phyloP scores from a whole-genome alignment of 1,140 invertebrate genomes.

The Telenomus remus region DNA sequence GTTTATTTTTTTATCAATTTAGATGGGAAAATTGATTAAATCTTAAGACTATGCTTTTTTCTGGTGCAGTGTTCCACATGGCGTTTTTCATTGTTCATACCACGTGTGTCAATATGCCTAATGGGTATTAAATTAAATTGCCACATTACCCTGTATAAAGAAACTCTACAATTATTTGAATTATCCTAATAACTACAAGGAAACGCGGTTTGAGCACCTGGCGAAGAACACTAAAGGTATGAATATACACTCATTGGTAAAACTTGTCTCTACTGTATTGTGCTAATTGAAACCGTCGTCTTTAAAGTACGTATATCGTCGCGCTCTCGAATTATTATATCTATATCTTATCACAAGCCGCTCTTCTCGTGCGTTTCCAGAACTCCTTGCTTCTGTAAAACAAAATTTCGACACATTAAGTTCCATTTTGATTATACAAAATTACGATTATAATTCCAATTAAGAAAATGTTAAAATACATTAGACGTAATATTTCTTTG shows the following conservation, averaged over 20 bases:
- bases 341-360: constrained; percentile 73
- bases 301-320: constrained; percentile 70
- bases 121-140: too few species aligned
- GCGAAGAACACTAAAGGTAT: constrained; percentile 52
- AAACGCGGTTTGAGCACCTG: constrained; percentile 46
- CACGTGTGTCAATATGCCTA: too few species aligned
- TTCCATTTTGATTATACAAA: background rate
- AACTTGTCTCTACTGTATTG: constrained; percentile 60
- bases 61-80: too few species aligned
- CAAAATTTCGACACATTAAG: constrained; percentile 3
- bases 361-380: constrained; percentile 62
- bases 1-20: too few species aligned
- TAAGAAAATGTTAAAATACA: too few species aligned
- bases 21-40: too few species aligned
- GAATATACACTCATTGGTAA: constrained; percentile 36
- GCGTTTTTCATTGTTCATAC: too few species aligned
- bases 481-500: too few species aligned
- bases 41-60: too few species aligned
- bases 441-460: too few species aligned
- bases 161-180: background rate
- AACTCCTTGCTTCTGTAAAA: constrained; percentile 66
- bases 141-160: background rate
- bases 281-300: constrained; percentile 67
- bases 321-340: constrained; percentile 70
- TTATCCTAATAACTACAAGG: constrained; percentile 7